Percentiles rank a stretch among this genome's conserved stretches.
These are phyloP conservation scores for Drosophila tanythrix DNA, from an alignment of 2,888 invertebrate species.

Conservation along the genomic window DNA sequence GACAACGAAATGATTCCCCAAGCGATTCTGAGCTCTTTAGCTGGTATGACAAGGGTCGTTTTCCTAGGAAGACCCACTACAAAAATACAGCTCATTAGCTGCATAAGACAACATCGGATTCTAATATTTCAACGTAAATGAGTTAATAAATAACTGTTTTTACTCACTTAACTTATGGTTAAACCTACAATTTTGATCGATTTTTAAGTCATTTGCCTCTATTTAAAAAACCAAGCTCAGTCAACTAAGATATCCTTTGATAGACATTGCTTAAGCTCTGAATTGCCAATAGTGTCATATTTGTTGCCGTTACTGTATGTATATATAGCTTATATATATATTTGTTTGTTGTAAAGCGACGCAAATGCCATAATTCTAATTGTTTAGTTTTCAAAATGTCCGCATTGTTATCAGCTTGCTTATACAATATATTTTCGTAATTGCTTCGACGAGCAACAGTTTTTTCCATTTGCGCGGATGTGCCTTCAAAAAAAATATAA, in stretches of 20 bases:
- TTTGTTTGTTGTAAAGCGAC: constrained; percentile 4
- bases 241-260: not conserved
- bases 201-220: not conserved
- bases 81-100: not conserved
- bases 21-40: not conserved
- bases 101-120: not conserved
- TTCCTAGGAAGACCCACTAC: not conserved
- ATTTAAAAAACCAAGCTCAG: too few species aligned
- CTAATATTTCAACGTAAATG: not conserved
- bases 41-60: not conserved
- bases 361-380: constrained; percentile 43
- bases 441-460: constrained; percentile 43
- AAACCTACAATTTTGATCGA: not conserved
- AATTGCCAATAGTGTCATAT: not conserved
- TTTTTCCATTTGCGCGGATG: constrained; percentile 52
- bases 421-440: constrained; percentile 55
- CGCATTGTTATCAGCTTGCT: constrained; percentile 67
- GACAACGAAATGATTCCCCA: not conserved
- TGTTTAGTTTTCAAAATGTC: constrained; percentile 58
- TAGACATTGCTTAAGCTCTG: not conserved
- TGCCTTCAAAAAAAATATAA: constrained; percentile 11
- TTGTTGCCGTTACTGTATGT: not conserved
- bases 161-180: not conserved
- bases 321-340: too few species aligned
- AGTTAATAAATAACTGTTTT: not conserved